Conservation (phyloP, 2,888 invertebrate genomes). For the Eupithecia centaureata region DNA sequence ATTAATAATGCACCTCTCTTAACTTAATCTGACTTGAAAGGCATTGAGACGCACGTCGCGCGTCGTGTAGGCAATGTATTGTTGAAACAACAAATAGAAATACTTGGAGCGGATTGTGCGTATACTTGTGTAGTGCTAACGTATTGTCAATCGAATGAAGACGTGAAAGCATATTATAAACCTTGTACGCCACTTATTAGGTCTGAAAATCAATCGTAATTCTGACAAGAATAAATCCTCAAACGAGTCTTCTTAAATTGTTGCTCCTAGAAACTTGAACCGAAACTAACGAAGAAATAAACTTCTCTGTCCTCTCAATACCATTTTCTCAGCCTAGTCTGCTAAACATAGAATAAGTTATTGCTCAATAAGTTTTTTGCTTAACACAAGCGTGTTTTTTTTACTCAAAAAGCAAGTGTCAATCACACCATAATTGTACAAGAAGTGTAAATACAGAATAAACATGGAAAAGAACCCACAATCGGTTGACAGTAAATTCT, state of each 20-base stretch:
- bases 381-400: neutral
- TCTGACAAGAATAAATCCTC: neutral
- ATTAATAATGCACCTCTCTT: constrained; percentile 81
- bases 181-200: neutral
- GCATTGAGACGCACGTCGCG: constrained; percentile 74
- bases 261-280: neutral
- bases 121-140: constrained; percentile 34
- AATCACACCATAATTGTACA: neutral
- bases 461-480: neutral
- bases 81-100: constrained; percentile 68
- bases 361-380: neutral
- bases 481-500: neutral
- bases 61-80: constrained; percentile 74
- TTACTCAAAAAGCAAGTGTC: neutral
- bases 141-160: constrained; percentile 38
- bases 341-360: neutral
- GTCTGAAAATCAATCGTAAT: neutral
- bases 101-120: constrained; percentile 53
- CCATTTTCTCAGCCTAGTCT: neutral
- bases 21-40: constrained; percentile 82
- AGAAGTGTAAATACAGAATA: neutral
- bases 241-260: neutral
- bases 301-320: neutral
- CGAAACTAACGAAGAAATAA: neutral
- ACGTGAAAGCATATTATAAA: constrained; percentile 28